Percentiles rank a stretch among this genome's conserved stretches.
Evolutionary conservation across 2,797 vertebrate species (phyloP).

Genomic region (Bovichtus variegatus): DNA sequence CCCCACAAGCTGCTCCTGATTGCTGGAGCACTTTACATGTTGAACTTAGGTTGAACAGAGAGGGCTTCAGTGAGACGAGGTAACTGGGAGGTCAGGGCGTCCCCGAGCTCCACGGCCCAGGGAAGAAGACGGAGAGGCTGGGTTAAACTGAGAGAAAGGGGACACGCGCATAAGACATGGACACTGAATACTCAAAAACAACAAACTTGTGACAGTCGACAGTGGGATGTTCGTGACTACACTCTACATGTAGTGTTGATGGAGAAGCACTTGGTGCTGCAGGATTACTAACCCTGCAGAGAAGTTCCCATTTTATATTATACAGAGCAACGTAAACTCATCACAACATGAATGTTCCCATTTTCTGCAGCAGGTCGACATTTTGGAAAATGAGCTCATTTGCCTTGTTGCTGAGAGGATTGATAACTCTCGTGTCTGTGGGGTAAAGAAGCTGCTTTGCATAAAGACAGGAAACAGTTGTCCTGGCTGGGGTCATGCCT

Average conservation of each 20-base stretch:
- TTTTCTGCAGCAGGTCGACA: not conserved
- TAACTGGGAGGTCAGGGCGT: constrained; percentile 72
- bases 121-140: constrained; percentile 16
- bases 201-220: not conserved
- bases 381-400: not conserved
- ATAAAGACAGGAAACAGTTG: no score
- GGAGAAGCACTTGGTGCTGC: constrained; percentile 1
- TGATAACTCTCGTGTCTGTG: no score
- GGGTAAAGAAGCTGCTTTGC: no score
- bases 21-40: constrained; percentile 68
- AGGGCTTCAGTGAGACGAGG: constrained; percentile 69
- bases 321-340: not conserved
- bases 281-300: not conserved
- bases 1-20: constrained; percentile 66
- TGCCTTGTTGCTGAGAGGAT: not conserved
- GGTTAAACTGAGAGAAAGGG: constrained; percentile 8
- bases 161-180: constrained; percentile 16
- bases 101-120: constrained; percentile 47
- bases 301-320: not conserved
- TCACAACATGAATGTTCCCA: not conserved
- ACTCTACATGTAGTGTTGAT: not conserved
- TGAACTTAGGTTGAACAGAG: constrained; percentile 71
- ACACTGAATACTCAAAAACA: not conserved
- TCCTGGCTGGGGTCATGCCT: not conserved
- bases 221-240: not conserved